Conservation (phyloP, 2,888 invertebrate genomes). For the Mycalesis mineus region DNA sequence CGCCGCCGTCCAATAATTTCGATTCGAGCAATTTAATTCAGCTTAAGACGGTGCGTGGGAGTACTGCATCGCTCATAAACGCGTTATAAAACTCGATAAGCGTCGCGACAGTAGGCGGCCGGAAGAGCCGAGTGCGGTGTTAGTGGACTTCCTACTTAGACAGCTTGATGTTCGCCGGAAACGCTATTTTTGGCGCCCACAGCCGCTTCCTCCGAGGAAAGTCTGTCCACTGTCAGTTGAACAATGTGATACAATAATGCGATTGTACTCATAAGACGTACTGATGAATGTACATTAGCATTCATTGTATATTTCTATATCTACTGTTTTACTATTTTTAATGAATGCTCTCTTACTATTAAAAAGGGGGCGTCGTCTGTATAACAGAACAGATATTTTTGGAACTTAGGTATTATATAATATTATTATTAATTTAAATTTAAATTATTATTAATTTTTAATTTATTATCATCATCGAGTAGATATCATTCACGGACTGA, state of each 20-base stretch:
- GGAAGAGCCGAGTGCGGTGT: conserved; percentile 65
- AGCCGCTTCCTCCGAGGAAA: conserved; percentile 72
- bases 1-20: conserved; percentile 49
- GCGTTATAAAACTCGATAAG: conserved; percentile 74
- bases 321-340: too few relatives aligned
- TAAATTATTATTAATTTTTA: too few relatives aligned
- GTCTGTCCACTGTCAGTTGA: conserved; percentile 52
- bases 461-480: too few relatives aligned
- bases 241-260: conserved; percentile 26
- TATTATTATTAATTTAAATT: too few relatives aligned
- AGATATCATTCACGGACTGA: too few relatives aligned
- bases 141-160: conserved; percentile 75
- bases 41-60: conserved; percentile 69
- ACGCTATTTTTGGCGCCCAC: conserved; percentile 77
- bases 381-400: too few relatives aligned
- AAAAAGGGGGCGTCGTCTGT: too few relatives aligned
- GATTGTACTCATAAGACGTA: background rate
- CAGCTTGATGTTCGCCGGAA: conserved; percentile 64
- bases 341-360: too few relatives aligned
- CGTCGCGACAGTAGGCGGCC: conserved; percentile 74
- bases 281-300: too few relatives aligned
- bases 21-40: conserved; percentile 71
- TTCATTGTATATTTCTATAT: too few relatives aligned
- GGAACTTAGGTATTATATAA: too few relatives aligned
- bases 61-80: conserved; percentile 61